These are phyloP conservation scores for Lepidostoma basale DNA, from an alignment of 1,140 invertebrate species.

Conservation along the genomic window DNA sequence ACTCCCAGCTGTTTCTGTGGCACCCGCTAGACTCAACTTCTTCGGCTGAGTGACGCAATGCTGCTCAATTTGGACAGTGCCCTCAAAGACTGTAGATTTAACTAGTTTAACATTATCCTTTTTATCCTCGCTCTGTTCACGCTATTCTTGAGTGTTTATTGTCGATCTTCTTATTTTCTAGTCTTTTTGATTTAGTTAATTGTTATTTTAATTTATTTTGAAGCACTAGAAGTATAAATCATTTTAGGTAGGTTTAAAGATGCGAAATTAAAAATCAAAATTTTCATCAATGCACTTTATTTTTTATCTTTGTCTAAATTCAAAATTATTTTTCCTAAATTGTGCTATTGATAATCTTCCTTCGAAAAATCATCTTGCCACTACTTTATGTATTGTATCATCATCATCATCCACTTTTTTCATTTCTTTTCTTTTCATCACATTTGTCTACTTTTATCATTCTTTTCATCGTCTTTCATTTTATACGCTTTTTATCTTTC, in stretches of 20 bases:
- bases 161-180: neutral
- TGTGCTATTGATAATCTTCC: too few relatives aligned
- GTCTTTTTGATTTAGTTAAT: neutral
- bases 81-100: constrained; percentile 40
- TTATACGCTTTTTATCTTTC: constrained; percentile 1
- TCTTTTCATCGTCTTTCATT: neutral
- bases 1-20: constrained; percentile 43
- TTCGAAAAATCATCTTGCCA: too few relatives aligned
- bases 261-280: too few relatives aligned
- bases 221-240: too few relatives aligned
- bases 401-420: neutral
- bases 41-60: constrained; percentile 31
- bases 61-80: constrained; percentile 24
- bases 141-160: neutral
- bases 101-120: constrained; percentile 5
- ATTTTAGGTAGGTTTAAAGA: too few relatives aligned
- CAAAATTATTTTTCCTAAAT: too few relatives aligned
- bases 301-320: too few relatives aligned
- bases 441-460: neutral
- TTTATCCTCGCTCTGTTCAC: neutral
- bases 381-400: neutral
- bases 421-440: neutral
- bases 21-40: constrained; percentile 39
- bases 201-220: neutral
- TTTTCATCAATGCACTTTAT: too few relatives aligned